A percentile compares a stretch with the other conserved stretches of the same genome.
These are phyloP conservation scores for Willowsia nigromaculata DNA, from an alignment of 2,888 invertebrate genomes.

Conservation along the genomic window DNA sequence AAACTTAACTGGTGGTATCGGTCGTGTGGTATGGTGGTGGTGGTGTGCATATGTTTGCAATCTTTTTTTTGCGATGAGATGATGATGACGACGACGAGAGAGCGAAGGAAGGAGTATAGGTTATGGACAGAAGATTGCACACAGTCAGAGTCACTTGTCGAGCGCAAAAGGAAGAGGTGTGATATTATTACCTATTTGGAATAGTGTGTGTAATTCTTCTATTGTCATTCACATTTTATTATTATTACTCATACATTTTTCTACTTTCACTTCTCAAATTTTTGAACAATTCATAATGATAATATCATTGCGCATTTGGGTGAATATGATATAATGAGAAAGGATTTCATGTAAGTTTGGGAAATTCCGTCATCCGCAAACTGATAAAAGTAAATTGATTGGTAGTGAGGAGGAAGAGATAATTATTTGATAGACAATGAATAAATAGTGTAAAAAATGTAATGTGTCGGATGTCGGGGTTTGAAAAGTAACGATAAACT, in stretches of 20 bases:
- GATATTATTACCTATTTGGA: too few relatives aligned
- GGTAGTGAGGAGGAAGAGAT: too few relatives aligned
- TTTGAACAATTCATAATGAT: neutral
- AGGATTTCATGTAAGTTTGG: neutral
- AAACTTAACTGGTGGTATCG: neutral
- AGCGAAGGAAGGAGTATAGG: conserved; percentile 51
- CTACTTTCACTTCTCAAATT: conserved; percentile 47
- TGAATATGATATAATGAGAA: neutral
- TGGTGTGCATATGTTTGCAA: conserved; percentile 52
- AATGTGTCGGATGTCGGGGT: neutral
- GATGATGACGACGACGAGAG: neutral
- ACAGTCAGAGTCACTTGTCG: neutral
- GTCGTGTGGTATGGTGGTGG: too few relatives aligned
- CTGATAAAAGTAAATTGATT: too few relatives aligned
- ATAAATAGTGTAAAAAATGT: neutral
- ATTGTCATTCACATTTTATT: conserved; percentile 32
- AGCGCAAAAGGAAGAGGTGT: neutral
- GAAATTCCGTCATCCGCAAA: conserved; percentile 22
- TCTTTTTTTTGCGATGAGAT: neutral
- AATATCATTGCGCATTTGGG: too few relatives aligned
- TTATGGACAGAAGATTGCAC: conserved; percentile 36
- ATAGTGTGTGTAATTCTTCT: neutral
- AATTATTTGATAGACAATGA: too few relatives aligned
- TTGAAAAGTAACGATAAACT: neutral
- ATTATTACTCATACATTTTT: conserved; percentile 25